Conservation (phyloP, 2,113 vertebrate genomes). For the Boleophthalmus pectinirostris region DNA sequence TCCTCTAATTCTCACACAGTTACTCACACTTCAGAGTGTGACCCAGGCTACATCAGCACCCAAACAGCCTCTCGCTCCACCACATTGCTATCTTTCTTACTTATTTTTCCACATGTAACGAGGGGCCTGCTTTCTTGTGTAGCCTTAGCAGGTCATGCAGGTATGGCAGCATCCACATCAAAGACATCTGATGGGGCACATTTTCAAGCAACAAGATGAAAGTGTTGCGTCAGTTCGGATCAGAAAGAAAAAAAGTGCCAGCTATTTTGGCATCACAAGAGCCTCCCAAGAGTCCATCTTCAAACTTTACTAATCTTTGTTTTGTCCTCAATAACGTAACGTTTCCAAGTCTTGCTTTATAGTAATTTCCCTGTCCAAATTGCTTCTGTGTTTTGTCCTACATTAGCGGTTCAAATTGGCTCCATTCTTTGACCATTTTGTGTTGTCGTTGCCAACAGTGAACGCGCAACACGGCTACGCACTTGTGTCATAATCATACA, state of each 20-base stretch:
- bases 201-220: constrained; percentile 74
- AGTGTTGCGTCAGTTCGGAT: constrained; percentile 70
- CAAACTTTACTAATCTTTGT: constrained; percentile 42
- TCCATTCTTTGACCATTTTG: background rate
- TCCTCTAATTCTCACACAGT: constrained; percentile 12
- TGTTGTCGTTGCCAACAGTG: constrained; percentile 13
- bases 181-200: constrained; percentile 66
- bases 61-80: constrained; percentile 31
- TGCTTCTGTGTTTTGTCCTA: constrained; percentile 11
- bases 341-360: constrained; percentile 16
- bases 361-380: constrained; percentile 12
- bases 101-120: constrained; percentile 55
- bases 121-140: constrained; percentile 59
- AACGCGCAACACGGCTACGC: constrained; percentile 30
- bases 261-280: constrained; percentile 60
- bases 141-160: constrained; percentile 54
- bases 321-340: constrained; percentile 44
- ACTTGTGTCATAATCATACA: constrained; percentile 37
- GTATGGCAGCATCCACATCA: constrained; percentile 68
- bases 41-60: constrained; percentile 61
- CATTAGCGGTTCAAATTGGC: constrained; percentile 6
- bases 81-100: constrained; percentile 19
- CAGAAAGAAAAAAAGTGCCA: constrained; percentile 47
- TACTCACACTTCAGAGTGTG: constrained; percentile 46
- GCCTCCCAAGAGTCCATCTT: constrained; percentile 42